Evolutionary conservation across 2,113 vertebrate genomes (phyloP).

Genomic region (Puma concolor): DNA sequence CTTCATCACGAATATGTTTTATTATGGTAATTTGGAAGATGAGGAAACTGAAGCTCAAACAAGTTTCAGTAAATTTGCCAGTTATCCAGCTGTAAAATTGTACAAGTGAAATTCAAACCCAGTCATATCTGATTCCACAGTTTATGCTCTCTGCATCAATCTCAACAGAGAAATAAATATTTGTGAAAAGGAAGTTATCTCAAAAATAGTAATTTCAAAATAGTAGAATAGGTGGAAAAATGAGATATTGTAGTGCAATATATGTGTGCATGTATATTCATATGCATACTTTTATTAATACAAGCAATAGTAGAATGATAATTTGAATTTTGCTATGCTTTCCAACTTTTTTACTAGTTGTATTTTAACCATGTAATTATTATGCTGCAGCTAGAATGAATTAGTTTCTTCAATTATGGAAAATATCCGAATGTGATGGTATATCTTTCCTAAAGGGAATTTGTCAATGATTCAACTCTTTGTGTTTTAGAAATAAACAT

Average conservation of each 20-base stretch:
- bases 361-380: not conserved
- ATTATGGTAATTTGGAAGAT: not conserved
- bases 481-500: not conserved
- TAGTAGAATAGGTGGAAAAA: not conserved
- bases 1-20: not conserved
- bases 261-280: not conserved
- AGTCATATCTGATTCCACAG: not conserved
- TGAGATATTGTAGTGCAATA: not conserved
- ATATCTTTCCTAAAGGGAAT: not conserved
- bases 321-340: slow-evolving; percentile 10
- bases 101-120: not conserved
- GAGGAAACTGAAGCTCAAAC: not conserved
- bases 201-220: not conserved
- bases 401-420: slow-evolving; percentile 9
- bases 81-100: not conserved
- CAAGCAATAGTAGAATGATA: not conserved
- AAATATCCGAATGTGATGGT: not conserved
- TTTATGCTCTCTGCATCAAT: not conserved
- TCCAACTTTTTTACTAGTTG: not conserved
- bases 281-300: not conserved
- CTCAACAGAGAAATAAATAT: not conserved
- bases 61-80: not conserved
- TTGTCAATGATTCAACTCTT: not conserved
- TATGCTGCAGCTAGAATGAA: not conserved
- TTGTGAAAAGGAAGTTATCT: not conserved